Evolutionary conservation across 2,797 vertebrate species (phyloP).

Genomic region (Liasis olivaceus): DNA sequence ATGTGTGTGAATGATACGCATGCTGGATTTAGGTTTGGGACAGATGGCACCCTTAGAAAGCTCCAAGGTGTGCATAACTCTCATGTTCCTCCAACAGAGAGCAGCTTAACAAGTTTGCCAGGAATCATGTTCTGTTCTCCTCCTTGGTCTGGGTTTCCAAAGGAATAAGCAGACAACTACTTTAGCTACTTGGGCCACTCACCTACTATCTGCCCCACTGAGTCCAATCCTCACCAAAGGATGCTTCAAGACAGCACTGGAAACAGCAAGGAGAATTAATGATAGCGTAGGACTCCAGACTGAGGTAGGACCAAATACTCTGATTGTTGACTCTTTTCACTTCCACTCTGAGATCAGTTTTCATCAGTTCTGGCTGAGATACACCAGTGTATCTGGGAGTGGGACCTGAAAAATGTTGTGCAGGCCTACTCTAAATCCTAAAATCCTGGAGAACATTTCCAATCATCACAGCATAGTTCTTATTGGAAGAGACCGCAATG

Average conservation of each 20-base stretch:
- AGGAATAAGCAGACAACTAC: not conserved
- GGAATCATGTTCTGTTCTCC: not conserved
- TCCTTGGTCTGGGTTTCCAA: too few relatives aligned
- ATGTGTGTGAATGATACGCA: not conserved
- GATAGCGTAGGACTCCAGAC: not conserved
- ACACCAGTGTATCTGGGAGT: not conserved
- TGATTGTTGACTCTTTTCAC: not conserved
- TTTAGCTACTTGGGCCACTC: not conserved
- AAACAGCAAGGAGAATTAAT: not conserved
- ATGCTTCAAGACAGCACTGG: not conserved
- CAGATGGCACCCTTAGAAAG: not conserved
- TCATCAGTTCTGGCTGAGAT: not conserved
- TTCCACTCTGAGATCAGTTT: not conserved
- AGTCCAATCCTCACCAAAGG: not conserved
- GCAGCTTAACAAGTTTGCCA: not conserved
- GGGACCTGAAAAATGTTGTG: not conserved
- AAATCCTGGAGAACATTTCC: not conserved
- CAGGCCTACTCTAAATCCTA: not conserved
- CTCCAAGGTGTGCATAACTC: not conserved
- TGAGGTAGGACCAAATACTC: not conserved
- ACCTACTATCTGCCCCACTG: not conserved
- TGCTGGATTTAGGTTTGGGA: not conserved
- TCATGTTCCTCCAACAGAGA: not conserved
- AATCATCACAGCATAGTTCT: not conserved
- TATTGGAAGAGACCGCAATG: not conserved